Conservation (phyloP, 2,797 vertebrate species). For the Spea hammondii region DNA sequence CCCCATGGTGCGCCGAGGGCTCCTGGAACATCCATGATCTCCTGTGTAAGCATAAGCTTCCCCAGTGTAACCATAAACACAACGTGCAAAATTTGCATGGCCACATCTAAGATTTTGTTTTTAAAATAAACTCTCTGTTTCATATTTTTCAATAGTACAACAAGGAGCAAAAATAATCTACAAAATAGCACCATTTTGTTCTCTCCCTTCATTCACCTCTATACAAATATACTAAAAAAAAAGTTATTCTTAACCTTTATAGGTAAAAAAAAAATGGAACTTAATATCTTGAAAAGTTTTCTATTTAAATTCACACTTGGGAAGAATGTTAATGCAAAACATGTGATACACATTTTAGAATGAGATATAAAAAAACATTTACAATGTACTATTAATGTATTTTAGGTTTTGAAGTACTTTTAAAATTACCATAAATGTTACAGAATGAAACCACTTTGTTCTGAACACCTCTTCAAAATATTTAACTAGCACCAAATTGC, state of each 20-base stretch:
- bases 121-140: too few species aligned
- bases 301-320: conserved; percentile 47
- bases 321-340: conserved; percentile 49
- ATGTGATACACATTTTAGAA: conserved; percentile 47
- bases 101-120: too few species aligned
- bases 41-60: too few species aligned
- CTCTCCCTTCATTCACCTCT: too few species aligned
- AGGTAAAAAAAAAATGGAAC: conserved; percentile 46
- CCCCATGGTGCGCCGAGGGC: too few species aligned
- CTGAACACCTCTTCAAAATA: conserved; percentile 56
- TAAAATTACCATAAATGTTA: conserved; percentile 53
- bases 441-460: conserved; percentile 57
- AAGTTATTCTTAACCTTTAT: conserved; percentile 32
- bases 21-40: too few species aligned
- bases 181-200: too few species aligned
- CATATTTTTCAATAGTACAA: too few species aligned
- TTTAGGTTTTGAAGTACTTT: conserved; percentile 51
- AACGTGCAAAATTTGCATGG: too few species aligned
- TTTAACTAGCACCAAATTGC: conserved; percentile 55
- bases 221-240: too few species aligned
- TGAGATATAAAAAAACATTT: conserved; percentile 51
- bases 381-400: conserved; percentile 51
- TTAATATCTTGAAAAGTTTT: conserved; percentile 43
- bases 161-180: too few species aligned
- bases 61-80: too few species aligned